Conservation (phyloP, 1,140 invertebrate species). For the Lerema accius region DNA sequence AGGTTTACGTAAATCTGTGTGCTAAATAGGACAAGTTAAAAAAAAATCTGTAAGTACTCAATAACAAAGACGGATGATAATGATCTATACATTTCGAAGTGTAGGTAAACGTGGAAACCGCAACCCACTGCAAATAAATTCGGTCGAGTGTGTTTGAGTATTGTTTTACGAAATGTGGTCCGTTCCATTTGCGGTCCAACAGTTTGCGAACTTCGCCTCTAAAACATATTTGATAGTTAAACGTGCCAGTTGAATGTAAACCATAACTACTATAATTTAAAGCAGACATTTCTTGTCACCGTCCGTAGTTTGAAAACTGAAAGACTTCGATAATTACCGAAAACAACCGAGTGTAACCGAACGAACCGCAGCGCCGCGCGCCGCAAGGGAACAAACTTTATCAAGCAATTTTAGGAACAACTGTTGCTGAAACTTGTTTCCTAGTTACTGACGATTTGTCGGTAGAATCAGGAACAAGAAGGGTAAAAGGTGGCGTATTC, state of each 20-base stretch:
- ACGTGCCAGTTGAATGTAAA: constrained; percentile 24
- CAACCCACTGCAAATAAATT: constrained; percentile 36
- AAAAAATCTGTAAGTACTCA: too few relatives aligned
- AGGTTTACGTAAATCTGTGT: too few relatives aligned
- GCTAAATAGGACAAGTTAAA: too few relatives aligned
- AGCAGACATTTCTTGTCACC: constrained; percentile 21
- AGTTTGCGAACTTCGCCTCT: constrained; percentile 44
- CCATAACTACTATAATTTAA: constrained; percentile 18
- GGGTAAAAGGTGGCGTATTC: neutral
- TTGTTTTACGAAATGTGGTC: constrained; percentile 59
- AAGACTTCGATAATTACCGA: constrained; percentile 19
- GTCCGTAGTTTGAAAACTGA: constrained; percentile 15
- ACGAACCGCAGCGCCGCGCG: constrained; percentile 9
- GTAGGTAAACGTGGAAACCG: constrained; percentile 28
- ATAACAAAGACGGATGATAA: constrained; percentile 15
- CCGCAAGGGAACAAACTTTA: constrained; percentile 20
- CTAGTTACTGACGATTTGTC: constrained; percentile 1
- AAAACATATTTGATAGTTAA: constrained; percentile 35
- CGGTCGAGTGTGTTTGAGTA: constrained; percentile 34
- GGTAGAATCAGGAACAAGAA: neutral
- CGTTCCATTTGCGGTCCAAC: constrained; percentile 48
- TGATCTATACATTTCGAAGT: constrained; percentile 3
- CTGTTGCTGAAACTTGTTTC: constrained; percentile 26
- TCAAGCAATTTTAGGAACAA: constrained; percentile 7
- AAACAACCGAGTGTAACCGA: constrained; percentile 29